phyloP scores from a whole-genome alignment of 2,888 invertebrate genomes.

The Drosophila engyochracea region DNA sequence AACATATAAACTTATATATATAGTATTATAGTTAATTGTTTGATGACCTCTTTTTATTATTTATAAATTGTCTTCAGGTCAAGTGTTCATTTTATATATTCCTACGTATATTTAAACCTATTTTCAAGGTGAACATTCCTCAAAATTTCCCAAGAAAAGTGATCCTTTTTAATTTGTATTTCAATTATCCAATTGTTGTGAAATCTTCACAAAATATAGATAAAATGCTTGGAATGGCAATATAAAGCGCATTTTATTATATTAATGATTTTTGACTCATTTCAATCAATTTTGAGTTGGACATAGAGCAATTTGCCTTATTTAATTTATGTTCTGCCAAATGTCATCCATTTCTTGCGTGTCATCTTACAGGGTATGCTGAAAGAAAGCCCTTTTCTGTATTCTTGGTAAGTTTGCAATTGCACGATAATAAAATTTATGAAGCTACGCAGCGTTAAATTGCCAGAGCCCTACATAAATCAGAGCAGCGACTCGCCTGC shows the following conservation, averaged over 20 bases:
- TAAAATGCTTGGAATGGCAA: background rate
- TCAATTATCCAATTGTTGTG: background rate
- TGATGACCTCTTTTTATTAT: background rate
- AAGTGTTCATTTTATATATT: background rate
- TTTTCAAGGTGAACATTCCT: background rate
- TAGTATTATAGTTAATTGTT: background rate
- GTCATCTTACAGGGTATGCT: constrained; percentile 17
- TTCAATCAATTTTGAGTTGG: background rate
- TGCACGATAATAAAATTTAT: constrained; percentile 77
- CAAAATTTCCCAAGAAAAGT: background rate
- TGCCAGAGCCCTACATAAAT: constrained; percentile 73
- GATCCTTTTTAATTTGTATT: background rate
- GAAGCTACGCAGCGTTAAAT: constrained; percentile 72
- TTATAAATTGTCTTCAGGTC: background rate
- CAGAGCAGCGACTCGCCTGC: constrained; percentile 41
- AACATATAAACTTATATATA: background rate
- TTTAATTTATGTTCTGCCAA: background rate
- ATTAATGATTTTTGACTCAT: background rate
- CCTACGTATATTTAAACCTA: background rate
- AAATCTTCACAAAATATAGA: background rate
- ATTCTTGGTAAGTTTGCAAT: constrained; percentile 55
- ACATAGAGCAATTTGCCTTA: background rate
- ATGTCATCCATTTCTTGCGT: background rate
- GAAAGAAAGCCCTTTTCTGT: background rate
- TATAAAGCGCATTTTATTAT: background rate